Evolutionary conservation across 1,140 invertebrate genomes (phyloP), one percentile per base, ranked within the genome.

Genomic region (Phthorimaea operculella): DNA sequence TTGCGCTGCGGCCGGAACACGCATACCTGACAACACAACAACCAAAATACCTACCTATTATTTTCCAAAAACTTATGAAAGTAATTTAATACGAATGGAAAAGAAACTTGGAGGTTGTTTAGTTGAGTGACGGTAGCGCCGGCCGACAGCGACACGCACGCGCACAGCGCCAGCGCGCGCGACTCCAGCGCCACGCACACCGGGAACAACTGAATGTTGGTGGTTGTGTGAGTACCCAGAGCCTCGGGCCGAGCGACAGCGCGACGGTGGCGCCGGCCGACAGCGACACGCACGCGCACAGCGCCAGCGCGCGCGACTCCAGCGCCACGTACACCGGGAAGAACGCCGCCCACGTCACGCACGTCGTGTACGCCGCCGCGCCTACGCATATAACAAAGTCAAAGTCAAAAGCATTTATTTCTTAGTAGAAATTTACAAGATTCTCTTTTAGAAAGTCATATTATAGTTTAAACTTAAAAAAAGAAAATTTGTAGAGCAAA

Each of bases 331-430:
- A 95, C 58, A 96, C 93, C 1, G 94, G 92, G 8, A 95, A 87
- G 78, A 96, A 96, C n/a, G 94, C 94, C 17, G 93, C 84, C 94
- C 94, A 96, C 58, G 95, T 94, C 12, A 96, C 93, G 61, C 94
- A 92, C 0, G 94, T 96, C 0, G 94, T 94, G 74, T 96, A 96
- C 93, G 94, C 95, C 2, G 93, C 92, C 62, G 94, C 94, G 11
- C 92, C 93, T 36, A 60, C 59, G 48, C 33, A 33, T 14, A n/a
- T 51, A 91, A 59, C 93, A n/a, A n/a, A n/a, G n/a, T n/a, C n/a
- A n/a, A n/a, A n/a, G n/a, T n/a, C n/a, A n/a, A n/a, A n/a, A n/a
- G n/a, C n/a, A n/a, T n/a, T n/a, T n/a, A n/a, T n/a, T n/a, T n/a
- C n/a, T n/a, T n/a, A n/a, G n/a, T n/a, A n/a, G n/a, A n/a, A n/a